Evolutionary conservation across 2,888 invertebrate genomes (phyloP), one percentile per base, ranked within the genome.

Genomic region (Phyto melanocephala): DNA sequence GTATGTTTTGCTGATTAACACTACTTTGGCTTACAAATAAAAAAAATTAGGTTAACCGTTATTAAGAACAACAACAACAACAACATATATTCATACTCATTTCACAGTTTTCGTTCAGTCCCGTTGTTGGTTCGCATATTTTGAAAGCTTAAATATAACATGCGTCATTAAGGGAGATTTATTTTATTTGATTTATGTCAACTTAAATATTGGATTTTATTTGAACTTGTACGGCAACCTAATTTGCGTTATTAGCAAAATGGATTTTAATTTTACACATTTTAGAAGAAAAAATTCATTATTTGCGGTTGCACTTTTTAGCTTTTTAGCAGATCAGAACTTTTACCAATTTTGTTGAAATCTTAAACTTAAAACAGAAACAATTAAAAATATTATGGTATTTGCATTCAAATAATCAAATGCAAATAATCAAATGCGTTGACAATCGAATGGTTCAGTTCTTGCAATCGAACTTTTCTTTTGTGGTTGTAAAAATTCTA

Each of bases 21-120:
- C 78, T 74, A 65, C 50, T 47, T 68, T 50, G 58, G 62, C 65
- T 82, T 70, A 80, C 24, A 72, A 63, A 50, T 65, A 54, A 47
- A 72, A 71, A 74, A 58, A 81, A 75, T 71, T 82, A 82, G 82
- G 82, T 82, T 82, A 82, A 82, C 82, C 82, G 82, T 82, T 82
- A 82, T 71, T 79, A 82, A 60, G 71, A 79, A 76, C 40, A 76
- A 11, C 33, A 33, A 74, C 47, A 63, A 63, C 15, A 47, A 35
- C 24, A 67, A 67, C 52, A 17, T 33, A 28, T 45, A 42, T 62
- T 28, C 10, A 60, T 8, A 71, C 11, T n/a, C n/a, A 45, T 37
- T 42, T 47, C 37, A 71, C 28, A 24, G 33, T 72, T 60, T 45
- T 35, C 6, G 7, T 42, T 56, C 42, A 67, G 42, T 54, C 35